Base-by-base conservation (phyloP, 2,888 invertebrate genomes). In the Agrypnus murinus region DNA sequence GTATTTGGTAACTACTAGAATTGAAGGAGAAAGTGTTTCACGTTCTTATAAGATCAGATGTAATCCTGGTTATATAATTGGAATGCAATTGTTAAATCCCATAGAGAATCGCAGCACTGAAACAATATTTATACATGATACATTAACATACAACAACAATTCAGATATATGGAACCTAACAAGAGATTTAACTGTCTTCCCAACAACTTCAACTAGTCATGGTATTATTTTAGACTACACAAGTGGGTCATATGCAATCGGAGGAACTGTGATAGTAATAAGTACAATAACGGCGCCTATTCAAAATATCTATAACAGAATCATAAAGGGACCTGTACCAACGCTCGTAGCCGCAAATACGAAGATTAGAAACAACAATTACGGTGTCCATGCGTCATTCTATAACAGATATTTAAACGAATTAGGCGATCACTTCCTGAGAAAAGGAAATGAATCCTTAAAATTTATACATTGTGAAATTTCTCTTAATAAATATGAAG, bases 371-470 rank as follows among this genome's bases (percentile, higher is more conserved):
- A 91, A 92, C 71, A 98, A 98, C 78, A 89, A 90, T 2, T 91
- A 92, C 79, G 97, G 96, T 1, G 86, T 97, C 3, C 91, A 93
- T 73, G 92, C 93, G 0, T 90, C 92, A 0, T 97, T 95, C 81
- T 98, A 97, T 82, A 96, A 96, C 83, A 89, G 96, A 48, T 95
- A 95, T 82, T 86, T 95, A 25, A 94, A 95, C 79, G 95, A 96
- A 82, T 86, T 92, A 34, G 95, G 95, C 0, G 95, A 97, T 81
- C 93, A 94, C 81, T 96, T 93, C 80, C 86, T 97, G 65, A 88
- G 97, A 15, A 95, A 95, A 86, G 91, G 95, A 0, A 97, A 97
- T 81, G 97, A 96, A 84, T 93, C 93, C 0, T 91, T 97, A 25
- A 92, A 93, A 81, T 87, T 97, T 65, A 86, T 94, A 10, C 91